Base-by-base conservation (phyloP, 2,888 invertebrate species). In the Morpho deidamia region DNA sequence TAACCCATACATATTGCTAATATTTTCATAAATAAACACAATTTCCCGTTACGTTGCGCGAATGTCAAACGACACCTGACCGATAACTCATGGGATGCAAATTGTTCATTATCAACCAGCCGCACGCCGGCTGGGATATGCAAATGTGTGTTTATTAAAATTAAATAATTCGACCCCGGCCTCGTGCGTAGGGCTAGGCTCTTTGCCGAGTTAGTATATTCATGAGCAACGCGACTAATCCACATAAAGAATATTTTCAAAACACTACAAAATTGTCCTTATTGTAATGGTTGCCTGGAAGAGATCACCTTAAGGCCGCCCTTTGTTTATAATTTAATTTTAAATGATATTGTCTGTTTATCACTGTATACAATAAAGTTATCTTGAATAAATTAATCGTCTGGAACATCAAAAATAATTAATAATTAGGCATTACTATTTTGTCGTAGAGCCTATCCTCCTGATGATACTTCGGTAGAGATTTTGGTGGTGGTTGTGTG, bases 71-170 rank as follows among this genome's bases (percentile, higher is more conserved):
- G 33, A 67, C 61, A 78, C 74, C 78, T 78, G 80, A 64, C 63
- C 75, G 74, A 84, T 86, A 82, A 83, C 70, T 83, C 82, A 81
- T 70, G 67, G 70, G 74, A 84, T 85, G 83, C 83, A 81, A 83
- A 83, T 78, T 70, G 61, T 61, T 69, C 72, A 86, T 85, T 87
- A 87, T 87, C 87, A 72, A 81, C 62, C 48, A 42, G 48, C 62
- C 76, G 70, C 85, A 83, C 79, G 71, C 68, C 68, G 47, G 48
- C 33, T 8, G 8, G 40, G 8, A 12, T 81, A 83, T 85, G 84
- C 80, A 78, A 86, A 87, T 84, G 69, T 32, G 33, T 75, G 77
- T 79, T 81, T 86, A 83, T 85, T 87, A 83, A 87, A 88, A 84
- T 85, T 84, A 83, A 83, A 85, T 84, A 86, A 86, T 86, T 83